Evolutionary conservation across 2,797 vertebrate genomes (phyloP), one percentile per base, ranked within the genome.

Genomic region (Cryptoprocta ferox): DNA sequence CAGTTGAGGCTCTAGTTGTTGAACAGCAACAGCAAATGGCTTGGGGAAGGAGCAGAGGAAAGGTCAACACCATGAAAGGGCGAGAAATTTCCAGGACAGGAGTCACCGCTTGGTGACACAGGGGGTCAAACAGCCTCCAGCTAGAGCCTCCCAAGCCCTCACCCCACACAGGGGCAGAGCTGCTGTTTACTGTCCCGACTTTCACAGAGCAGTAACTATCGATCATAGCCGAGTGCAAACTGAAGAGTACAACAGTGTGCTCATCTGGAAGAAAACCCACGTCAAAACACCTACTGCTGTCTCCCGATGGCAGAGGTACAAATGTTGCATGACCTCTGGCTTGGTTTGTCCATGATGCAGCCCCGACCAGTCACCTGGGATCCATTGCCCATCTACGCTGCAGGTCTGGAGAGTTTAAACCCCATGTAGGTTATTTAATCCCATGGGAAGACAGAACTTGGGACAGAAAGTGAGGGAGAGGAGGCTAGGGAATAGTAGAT

Each of bases 121-220:
- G 37, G 21, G 26, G 3, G 35, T 39, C 11, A 39, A 65, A 89
- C 45, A 24, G 65, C 0, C 8, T 2, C 11, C 3, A 1, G 56
- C 65, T 50, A 19, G 16, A 0, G 0, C 37, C 24, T 76, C 53
- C 24, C 0, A 1, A 9, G 15, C 15, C 24, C n/a, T 78, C 5
- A 13, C 50, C 53, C 16, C 30, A 1, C 56, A 3, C 0, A 0
- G 21, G 0, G 10, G 61, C 0, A 10, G 30, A 9, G 48, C 21
- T 1, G 0, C 76, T 90, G 93, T 98, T 96, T 89, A 97, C 96
- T 92, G 80, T 95, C 76, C 94, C 35, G 56, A 65, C 86, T 70
- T 30, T 71, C 95, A 96, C 61, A 88, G 91, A 13, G 76, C 61
- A 53, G 3, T 6, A 4, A n/a, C 68, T 68, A 95, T 97, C 2